These are phyloP conservation scores for Bergia puertoricense DNA, from an alignment of 92 coral and sea anemone genomes.

Conservation along the genomic window DNA sequence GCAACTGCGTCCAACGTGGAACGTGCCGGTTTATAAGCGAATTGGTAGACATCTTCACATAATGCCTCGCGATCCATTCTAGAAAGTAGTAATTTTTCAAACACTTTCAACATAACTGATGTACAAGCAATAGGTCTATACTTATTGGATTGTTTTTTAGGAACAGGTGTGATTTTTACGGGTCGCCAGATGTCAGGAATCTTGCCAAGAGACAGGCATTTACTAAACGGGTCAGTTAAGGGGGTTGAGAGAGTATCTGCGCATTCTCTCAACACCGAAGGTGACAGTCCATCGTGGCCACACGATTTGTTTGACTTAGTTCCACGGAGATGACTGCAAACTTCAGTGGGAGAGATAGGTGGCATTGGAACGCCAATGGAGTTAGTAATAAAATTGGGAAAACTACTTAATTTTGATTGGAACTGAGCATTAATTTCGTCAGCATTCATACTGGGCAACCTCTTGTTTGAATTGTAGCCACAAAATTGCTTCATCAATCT, in stretches of 20 bases:
- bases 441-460: too few species aligned
- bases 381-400: too few species aligned
- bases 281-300: not conserved
- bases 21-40: not conserved
- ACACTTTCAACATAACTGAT: not conserved
- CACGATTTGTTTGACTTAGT: not conserved
- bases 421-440: not conserved
- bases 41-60: not conserved
- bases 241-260: not conserved
- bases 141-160: not conserved
- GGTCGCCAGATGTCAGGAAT: not conserved
- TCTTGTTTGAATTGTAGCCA: too few species aligned
- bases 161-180: not conserved
- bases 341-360: not conserved
- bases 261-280: not conserved
- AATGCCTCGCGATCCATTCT: not conserved
- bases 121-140: not conserved
- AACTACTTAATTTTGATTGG: not conserved
- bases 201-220: not conserved
- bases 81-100: not conserved
- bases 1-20: not conserved
- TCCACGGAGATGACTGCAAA: not conserved
- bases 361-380: not conserved
- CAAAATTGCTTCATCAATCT: too few species aligned
- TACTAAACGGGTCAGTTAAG: not conserved